Conservation (phyloP, 1,140 invertebrate genomes). For the Caligus rogercresseyi region DNA sequence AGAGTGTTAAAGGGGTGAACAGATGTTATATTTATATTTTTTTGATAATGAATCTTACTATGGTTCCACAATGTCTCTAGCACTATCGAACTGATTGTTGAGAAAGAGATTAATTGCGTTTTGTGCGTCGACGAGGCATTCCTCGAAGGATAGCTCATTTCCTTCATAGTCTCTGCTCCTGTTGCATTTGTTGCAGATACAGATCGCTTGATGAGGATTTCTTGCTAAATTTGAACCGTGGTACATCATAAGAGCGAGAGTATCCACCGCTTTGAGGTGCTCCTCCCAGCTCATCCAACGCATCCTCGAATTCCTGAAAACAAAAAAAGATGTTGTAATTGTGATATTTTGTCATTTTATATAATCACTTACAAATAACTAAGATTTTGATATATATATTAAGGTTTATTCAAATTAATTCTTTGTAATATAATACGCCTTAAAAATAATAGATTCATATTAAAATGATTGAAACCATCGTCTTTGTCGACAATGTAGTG, state of each 20-base stretch:
- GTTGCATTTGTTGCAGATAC: not conserved
- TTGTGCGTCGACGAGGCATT: conserved; percentile 45
- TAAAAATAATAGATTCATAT: too few species aligned
- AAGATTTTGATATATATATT: too few species aligned
- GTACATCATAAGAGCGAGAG: not conserved
- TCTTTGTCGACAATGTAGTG: too few species aligned
- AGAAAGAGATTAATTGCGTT: conserved; percentile 60
- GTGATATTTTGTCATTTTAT: too few species aligned
- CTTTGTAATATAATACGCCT: too few species aligned
- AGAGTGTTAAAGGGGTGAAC: too few species aligned
- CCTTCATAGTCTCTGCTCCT: not conserved
- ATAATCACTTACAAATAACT: too few species aligned
- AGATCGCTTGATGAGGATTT: not conserved
- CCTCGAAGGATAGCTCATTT: conserved; percentile 32
- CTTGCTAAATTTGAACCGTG: not conserved
- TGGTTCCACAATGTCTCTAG: conserved; percentile 49
- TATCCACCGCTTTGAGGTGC: not conserved
- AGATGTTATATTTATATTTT: too few species aligned
- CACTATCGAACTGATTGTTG: conserved; percentile 68
- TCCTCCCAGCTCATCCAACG: not conserved
- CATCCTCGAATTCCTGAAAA: not conserved
- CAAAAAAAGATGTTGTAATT: too few species aligned
- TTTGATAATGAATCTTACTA: too few species aligned
- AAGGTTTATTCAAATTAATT: too few species aligned
- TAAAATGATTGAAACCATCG: too few species aligned